Conservation (phyloP, 2,888 invertebrate species). For the Drosophila prostipennis region DNA sequence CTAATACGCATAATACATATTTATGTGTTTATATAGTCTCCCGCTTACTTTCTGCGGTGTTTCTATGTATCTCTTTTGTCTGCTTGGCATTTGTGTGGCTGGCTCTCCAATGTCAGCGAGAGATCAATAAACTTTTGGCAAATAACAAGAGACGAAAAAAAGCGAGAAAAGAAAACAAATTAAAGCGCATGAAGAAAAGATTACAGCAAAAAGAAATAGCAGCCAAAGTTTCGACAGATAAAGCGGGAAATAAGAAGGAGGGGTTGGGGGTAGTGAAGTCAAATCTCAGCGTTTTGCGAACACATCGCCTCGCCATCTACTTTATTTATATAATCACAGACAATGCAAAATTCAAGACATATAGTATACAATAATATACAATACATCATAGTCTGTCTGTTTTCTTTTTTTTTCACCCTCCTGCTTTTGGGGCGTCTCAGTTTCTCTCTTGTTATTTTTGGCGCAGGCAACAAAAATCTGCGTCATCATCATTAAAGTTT, state of each 20-base stretch:
- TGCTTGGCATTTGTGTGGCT: conserved; percentile 11
- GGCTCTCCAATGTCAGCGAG: conserved; percentile 53
- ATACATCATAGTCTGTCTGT: conserved; percentile 35
- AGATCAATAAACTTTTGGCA: conserved; percentile 79
- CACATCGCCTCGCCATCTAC: conserved; percentile 45
- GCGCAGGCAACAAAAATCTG: conserved; percentile 52
- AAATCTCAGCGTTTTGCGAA: conserved; percentile 61
- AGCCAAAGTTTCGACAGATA: conserved; percentile 52
- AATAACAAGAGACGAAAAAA: conserved; percentile 76
- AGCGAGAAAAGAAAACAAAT: conserved; percentile 73
- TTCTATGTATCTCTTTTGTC: conserved; percentile 15
- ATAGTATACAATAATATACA: conserved; percentile 22
- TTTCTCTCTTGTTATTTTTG: conserved; percentile 52
- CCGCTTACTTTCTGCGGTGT: conserved; percentile 7
- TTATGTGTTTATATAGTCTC: not conserved
- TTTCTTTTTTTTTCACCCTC: conserved; percentile 3
- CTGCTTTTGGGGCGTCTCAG: conserved; percentile 27
- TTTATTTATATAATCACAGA: conserved; percentile 45
- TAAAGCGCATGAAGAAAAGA: conserved; percentile 67
- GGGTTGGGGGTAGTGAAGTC: conserved; percentile 5
- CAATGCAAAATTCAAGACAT: conserved; percentile 13
- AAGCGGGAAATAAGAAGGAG: conserved; percentile 13
- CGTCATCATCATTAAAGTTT: conserved; percentile 71
- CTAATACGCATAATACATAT: not conserved
- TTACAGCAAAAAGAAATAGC: conserved; percentile 57